Conservation (phyloP, 2,113 vertebrate genomes). For the Paratilapia polleni region DNA sequence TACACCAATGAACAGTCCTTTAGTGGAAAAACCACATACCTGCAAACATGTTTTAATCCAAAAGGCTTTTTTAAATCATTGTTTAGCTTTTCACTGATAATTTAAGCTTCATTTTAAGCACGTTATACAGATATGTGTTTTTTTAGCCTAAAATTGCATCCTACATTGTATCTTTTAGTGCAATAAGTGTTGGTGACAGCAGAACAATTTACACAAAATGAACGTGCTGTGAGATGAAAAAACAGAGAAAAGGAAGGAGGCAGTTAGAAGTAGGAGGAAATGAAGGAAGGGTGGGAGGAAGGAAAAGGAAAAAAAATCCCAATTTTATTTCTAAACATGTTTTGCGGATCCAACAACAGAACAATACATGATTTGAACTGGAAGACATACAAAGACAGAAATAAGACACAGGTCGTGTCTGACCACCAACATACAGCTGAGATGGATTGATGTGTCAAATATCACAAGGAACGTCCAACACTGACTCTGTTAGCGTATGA, state of each 20-base stretch:
- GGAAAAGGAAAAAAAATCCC: conserved; percentile 50
- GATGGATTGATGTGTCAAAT: conserved; percentile 56
- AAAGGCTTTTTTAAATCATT: conserved; percentile 1
- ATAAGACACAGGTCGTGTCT: conserved; percentile 65
- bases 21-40: conserved; percentile 42
- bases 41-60: conserved; percentile 26
- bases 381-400: conserved; percentile 78
- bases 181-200: conserved; percentile 53
- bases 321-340: conserved; percentile 62
- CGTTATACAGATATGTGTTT: conserved; percentile 47
- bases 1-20: conserved; percentile 45
- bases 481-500: conserved; percentile 59
- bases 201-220: conserved; percentile 52
- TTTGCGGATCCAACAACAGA: conserved; percentile 62
- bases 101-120: not conserved
- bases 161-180: conserved; percentile 59
- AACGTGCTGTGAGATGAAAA: conserved; percentile 24
- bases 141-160: conserved; percentile 46
- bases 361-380: conserved; percentile 62
- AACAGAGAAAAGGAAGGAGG: conserved; percentile 14
- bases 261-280: not conserved
- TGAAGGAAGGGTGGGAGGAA: conserved; percentile 22
- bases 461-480: conserved; percentile 64
- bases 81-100: not conserved
- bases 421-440: conserved; percentile 63